Conservation (phyloP, 2,888 invertebrate genomes). For the Agriopis aurantiaria region DNA sequence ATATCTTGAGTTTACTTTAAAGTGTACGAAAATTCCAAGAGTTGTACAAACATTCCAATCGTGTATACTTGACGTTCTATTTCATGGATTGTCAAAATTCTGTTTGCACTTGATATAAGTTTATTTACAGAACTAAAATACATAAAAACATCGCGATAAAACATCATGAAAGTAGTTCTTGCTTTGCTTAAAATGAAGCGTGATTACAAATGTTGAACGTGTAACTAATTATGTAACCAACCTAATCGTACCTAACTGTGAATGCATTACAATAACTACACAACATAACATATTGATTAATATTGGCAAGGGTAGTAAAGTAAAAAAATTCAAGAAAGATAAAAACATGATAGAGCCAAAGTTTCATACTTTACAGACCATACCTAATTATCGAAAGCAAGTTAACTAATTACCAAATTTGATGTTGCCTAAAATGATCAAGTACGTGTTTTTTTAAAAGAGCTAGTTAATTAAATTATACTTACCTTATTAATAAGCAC, state of each 20-base stretch:
- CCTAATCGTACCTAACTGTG: background rate
- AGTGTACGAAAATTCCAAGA: background rate
- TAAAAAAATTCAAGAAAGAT: background rate
- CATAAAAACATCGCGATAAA: slow-evolving; percentile 27
- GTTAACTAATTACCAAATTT: no score
- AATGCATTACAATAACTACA: background rate
- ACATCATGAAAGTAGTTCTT: slow-evolving; percentile 38
- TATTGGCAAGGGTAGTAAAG: background rate
- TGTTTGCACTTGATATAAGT: slow-evolving; percentile 24
- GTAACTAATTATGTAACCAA: slow-evolving; percentile 16
- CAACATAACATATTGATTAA: background rate
- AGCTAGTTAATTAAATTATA: no score
- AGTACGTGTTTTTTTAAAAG: background rate
- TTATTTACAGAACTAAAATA: slow-evolving; percentile 19
- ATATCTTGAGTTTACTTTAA: background rate
- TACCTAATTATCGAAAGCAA: no score
- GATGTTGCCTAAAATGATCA: no score
- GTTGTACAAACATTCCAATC: no score
- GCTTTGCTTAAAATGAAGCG: slow-evolving; percentile 58
- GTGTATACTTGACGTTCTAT: background rate
- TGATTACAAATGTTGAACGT: slow-evolving; percentile 48
- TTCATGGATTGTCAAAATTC: background rate
- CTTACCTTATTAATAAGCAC: no score
- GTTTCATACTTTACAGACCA: background rate
- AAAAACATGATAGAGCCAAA: slow-evolving; percentile 22